phyloP scores from a whole-genome alignment of 2,113 vertebrate species.

The Micronycteris hirsuta region DNA sequence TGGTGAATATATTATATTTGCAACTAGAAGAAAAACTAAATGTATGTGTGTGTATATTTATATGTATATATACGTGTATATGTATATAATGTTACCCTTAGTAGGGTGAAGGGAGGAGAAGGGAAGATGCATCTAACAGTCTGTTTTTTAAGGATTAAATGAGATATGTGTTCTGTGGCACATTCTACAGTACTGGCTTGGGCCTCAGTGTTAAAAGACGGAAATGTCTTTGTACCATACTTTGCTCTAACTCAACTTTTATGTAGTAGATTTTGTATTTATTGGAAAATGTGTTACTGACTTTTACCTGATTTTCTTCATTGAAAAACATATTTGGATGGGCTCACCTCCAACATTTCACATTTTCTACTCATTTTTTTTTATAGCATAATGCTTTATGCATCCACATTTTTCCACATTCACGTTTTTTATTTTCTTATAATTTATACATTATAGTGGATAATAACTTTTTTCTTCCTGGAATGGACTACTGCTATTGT shows the following conservation, averaged over 20 bases:
- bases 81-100: not conserved
- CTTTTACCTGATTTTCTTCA: not conserved
- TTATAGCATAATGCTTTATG: not conserved
- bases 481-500: not conserved
- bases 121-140: not conserved
- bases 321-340: not conserved
- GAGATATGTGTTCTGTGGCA: conserved; percentile 11
- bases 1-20: not conserved
- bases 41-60: no score
- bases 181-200: not conserved
- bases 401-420: not conserved
- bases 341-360: not conserved
- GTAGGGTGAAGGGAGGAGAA: not conserved
- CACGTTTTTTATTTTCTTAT: not conserved
- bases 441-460: not conserved
- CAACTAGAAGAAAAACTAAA: not conserved
- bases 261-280: not conserved
- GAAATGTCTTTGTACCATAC: not conserved
- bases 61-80: no score
- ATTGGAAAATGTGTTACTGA: not conserved
- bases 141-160: not conserved
- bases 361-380: not conserved
- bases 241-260: not conserved
- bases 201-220: not conserved
- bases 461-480: not conserved